Evolutionary conservation across 2,113 vertebrate genomes (phyloP), one percentile per base, ranked within the genome.

Genomic region (Rafetus swinhoei): DNA sequence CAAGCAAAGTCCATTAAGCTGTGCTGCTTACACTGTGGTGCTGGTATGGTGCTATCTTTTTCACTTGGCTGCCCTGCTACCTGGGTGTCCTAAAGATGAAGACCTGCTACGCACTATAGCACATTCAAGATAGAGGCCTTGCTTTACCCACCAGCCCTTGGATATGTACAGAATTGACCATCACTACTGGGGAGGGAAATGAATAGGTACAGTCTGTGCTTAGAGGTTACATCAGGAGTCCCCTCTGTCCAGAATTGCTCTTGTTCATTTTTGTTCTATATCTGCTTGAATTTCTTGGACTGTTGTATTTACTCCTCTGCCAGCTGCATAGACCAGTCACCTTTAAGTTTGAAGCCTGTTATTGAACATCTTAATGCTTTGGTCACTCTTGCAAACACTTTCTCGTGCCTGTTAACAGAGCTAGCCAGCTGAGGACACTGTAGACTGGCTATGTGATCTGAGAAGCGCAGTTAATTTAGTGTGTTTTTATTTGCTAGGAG

Each of bases 331-430:
- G n/a, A 35, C 32, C 65, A 35, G 0, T n/a, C 32, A 62, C 6
- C 80, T 45, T 81, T 27, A 45, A 7, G 1, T 12, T 77, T 74
- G 53, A 56, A 50, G 79, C 3, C 86, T 1, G 21, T 55, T 84
- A 90, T 53, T 95, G 39, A 74, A 22, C 24, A 92, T 0, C 27
- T 86, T 4, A 50, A 59, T 55, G 0, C 29, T 3, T 57, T 85
- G 82, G 69, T 6, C 0, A 0, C 69, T 29, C 82, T 87, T 53
- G 10, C 86, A 29, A 87, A 72, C 82, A 6, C 8, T 91, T 88
- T 89, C 81, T 79, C 16, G 32, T 90, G 6, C 22, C n/a, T 88
- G 0, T 1, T 35, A 92, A 35, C 50, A 69, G n/a, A 13, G 15
- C 8, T 9, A 53, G 56, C 21, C 72, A 82, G 9, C 22, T 55